Base-by-base conservation (phyloP, 30 jellyfish, hydroid and myxozoan genomes). In the Aurelia coerulea region DNA sequence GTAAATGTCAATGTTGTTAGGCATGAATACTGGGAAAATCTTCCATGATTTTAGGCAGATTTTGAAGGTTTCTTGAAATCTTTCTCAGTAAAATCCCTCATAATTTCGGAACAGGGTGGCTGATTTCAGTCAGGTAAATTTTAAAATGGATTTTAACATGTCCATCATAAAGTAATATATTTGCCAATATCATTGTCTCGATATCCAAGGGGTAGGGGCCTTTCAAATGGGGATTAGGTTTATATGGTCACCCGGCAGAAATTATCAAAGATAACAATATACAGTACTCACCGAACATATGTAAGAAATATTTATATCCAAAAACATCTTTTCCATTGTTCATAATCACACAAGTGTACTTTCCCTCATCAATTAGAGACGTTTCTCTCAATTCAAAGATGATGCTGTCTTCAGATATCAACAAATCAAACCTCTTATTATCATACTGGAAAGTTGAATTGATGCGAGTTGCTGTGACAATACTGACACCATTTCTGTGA, bases 331-430 rank as follows among this genome's bases (percentile, higher is more conserved):
- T 69, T 11, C 72, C 78, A 72, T 65, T 51, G 11, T 37, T n/a
- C 71, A 29, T 46, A 7, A 14, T 33, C 35, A 39, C 50, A 67
- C 96, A 87, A 15, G 15, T 39, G 68, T 87, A 87, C 6, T 54
- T 12, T 14, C 96, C 96, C 46, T 71, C 73, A 56, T 71, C 90
- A 2, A 51, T 83, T 9, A 87, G 58, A 5, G 85, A 16, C 0
- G 71, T 41, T 2, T 29, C 13, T 18, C 1, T 17, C 42, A 87
- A 23, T 31, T 56, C 1, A 50, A 87, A 60, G 2, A 50, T 8
- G 13, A 74, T 13, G 71, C 42, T 62, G 1, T 62, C 41, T 1
- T 5, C 0, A 4, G 42, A 82, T 62, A 66, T 62, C 15, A 42
- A 31, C 7, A 23, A 62, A 41, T 5, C 60, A 52, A 78, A 60